phyloP scores from a whole-genome alignment of 2,888 invertebrate species.

The Trissonchulus sp. region DNA sequence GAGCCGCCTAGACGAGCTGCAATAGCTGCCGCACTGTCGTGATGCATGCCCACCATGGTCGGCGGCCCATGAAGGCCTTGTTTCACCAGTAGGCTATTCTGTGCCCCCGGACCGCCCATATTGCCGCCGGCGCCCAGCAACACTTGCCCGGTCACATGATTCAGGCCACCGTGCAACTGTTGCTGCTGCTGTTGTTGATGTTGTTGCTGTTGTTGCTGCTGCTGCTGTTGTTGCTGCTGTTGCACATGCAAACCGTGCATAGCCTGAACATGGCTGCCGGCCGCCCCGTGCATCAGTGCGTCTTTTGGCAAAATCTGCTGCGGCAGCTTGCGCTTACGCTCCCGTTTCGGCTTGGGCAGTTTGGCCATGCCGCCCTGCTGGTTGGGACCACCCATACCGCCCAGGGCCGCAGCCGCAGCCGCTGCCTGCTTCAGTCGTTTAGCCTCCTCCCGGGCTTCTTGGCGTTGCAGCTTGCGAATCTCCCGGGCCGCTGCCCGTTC shows the following conservation, averaged over 20 bases:
- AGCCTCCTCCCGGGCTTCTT: constrained; percentile 9
- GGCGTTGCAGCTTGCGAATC: constrained; percentile 21
- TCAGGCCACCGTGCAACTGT: neutral
- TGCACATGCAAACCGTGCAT: neutral
- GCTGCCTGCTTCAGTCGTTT: constrained; percentile 11
- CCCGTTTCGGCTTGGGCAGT: constrained; percentile 10
- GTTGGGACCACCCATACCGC: neutral
- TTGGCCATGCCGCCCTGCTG: too few relatives aligned
- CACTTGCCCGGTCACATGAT: neutral
- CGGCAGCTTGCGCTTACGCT: constrained; percentile 20
- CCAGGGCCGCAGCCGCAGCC: constrained; percentile 5
- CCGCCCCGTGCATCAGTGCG: neutral
- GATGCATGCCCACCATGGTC: neutral
- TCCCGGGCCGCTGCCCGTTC: constrained; percentile 20
- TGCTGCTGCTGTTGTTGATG: constrained; percentile 7
- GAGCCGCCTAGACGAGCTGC: too few relatives aligned
- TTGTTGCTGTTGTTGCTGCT: neutral
- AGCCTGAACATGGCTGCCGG: neutral
- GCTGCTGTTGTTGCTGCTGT: constrained; percentile 21
- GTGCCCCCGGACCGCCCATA: neutral
- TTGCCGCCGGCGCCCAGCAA: neutral
- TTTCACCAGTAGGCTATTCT: neutral
- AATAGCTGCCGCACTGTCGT: neutral
- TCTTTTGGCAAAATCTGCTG: neutral
- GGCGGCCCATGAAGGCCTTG: neutral